These are phyloP conservation scores for Lipotes vexillifer DNA, from an alignment of 2,113 vertebrate genomes.

Conservation along the genomic window DNA sequence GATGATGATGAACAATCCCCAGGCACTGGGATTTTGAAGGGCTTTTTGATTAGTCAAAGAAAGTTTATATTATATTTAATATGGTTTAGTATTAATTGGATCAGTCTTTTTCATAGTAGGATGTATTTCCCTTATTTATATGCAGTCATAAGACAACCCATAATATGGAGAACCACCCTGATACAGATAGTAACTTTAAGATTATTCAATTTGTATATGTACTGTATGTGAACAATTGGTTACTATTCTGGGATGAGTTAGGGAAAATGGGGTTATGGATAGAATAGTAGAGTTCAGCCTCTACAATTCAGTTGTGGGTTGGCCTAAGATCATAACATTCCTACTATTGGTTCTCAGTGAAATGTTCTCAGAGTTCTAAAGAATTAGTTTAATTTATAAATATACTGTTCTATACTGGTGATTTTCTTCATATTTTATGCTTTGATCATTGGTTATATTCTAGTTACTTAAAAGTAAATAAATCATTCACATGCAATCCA, in stretches of 20 bases:
- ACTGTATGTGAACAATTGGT: neutral
- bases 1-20: neutral
- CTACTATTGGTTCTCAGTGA: neutral
- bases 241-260: neutral
- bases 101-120: neutral
- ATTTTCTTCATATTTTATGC: constrained; percentile 26
- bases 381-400: neutral
- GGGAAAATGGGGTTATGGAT: neutral
- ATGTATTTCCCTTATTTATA: neutral
- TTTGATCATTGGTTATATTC: constrained; percentile 7
- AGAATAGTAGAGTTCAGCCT: neutral
- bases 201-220: constrained; percentile 1
- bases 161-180: neutral
- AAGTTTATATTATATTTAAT: neutral
- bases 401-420: neutral
- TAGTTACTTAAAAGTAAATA: constrained; percentile 12
- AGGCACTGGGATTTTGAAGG: neutral
- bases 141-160: neutral
- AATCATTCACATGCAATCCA: neutral
- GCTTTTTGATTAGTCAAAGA: neutral
- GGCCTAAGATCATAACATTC: neutral
- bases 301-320: neutral
- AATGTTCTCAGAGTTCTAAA: constrained; percentile 18
- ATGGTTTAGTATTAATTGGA: neutral
- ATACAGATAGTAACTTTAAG: neutral